phyloP scores from a whole-genome alignment of 2,113 vertebrate species.

The Propithecus coquereli region DNA sequence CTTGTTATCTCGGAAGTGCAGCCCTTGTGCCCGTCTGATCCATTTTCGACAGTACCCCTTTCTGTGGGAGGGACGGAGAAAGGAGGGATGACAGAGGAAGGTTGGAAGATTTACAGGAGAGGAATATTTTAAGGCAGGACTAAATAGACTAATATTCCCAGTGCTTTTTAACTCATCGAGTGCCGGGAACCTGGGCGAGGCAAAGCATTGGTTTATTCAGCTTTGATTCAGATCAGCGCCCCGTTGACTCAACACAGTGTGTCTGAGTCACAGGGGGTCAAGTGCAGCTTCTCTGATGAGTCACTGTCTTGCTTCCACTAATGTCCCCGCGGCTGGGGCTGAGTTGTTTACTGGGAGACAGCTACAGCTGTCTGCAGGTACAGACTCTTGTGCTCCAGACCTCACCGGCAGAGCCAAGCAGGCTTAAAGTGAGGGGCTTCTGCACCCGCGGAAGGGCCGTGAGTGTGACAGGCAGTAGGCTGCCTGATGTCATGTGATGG shows the following conservation, averaged over 20 bases:
- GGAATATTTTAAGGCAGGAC: not conserved
- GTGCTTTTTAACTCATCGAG: constrained; percentile 30
- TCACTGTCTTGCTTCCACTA: constrained; percentile 54
- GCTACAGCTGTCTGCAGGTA: constrained; percentile 47
- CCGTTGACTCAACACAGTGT: constrained; percentile 18
- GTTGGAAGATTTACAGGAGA: not conserved
- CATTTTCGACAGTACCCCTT: not conserved
- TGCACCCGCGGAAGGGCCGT: not conserved
- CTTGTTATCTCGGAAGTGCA: constrained; percentile 12
- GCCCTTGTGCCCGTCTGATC: constrained; percentile 6
- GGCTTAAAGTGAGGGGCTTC: not conserved
- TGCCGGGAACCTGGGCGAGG: not conserved
- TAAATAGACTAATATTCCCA: not conserved
- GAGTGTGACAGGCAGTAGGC: not conserved
- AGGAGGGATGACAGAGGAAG: not conserved
- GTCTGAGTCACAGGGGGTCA: constrained; percentile 67
- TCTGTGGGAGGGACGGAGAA: not conserved
- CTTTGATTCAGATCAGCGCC: constrained; percentile 39
- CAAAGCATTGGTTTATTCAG: not conserved
- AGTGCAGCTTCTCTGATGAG: constrained; percentile 62
- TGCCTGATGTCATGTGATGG: not conserved
- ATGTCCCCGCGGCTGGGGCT: not conserved
- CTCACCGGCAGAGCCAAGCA: not conserved
- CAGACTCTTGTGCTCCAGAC: not conserved
- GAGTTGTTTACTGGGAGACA: constrained; percentile 51